A percentile compares a stretch with the other conserved stretches of the same genome.
Evolutionary conservation across 2,113 vertebrate genomes (phyloP).

Genomic region (Cryptotis parvus): DNA sequence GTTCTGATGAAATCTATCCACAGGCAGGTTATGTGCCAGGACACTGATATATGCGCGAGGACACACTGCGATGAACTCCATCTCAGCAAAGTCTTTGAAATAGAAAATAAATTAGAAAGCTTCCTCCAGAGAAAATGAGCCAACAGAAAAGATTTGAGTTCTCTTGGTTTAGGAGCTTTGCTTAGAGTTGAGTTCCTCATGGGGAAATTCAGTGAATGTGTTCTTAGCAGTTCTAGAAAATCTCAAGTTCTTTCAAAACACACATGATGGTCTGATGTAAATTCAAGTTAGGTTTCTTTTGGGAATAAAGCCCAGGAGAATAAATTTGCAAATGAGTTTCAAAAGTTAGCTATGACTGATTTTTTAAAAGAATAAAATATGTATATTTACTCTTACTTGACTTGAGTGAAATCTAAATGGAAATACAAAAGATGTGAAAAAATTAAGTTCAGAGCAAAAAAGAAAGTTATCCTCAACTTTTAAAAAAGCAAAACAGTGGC

Average conservation of each 20-base stretch:
- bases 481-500: too few relatives aligned
- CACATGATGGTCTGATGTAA: slow-evolving; percentile 50
- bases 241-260: slow-evolving; percentile 46
- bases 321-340: slow-evolving; percentile 63
- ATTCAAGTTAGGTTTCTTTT: slow-evolving; percentile 53
- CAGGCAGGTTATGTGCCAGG: slow-evolving; percentile 72
- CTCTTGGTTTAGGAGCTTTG: slow-evolving; percentile 46
- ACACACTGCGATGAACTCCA: slow-evolving; percentile 29
- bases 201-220: slow-evolving; percentile 36
- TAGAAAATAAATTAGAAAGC: slow-evolving; percentile 68
- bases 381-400: slow-evolving; percentile 15
- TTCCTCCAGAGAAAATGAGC: slow-evolving; percentile 43
- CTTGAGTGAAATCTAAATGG: slow-evolving; percentile 50
- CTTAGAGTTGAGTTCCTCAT: slow-evolving; percentile 56
- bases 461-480: too few relatives aligned
- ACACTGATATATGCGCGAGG: slow-evolving; percentile 46
- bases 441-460: background rate
- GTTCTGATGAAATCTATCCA: slow-evolving; percentile 73
- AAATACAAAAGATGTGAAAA: slow-evolving; percentile 22
- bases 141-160: slow-evolving; percentile 62
- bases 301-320: background rate
- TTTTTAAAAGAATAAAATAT: slow-evolving; percentile 48
- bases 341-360: slow-evolving; percentile 47
- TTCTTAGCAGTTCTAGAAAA: slow-evolving; percentile 53
- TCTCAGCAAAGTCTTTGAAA: slow-evolving; percentile 64